phyloP scores from a whole-genome alignment of 2,797 vertebrate genomes.

The Enteromius argenteus region DNA sequence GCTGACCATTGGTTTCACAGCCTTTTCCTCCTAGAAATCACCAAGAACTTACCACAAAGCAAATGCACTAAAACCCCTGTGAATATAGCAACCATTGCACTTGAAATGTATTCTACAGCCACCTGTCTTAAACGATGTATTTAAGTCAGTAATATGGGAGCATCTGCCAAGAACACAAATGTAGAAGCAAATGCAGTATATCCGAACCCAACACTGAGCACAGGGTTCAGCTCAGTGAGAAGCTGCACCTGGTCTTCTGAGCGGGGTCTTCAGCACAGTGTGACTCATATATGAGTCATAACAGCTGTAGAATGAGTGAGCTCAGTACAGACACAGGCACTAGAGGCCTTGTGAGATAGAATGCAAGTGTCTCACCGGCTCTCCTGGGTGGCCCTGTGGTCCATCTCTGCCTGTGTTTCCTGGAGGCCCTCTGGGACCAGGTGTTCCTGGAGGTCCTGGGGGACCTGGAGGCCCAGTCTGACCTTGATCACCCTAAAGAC shows the following conservation, averaged over 20 bases:
- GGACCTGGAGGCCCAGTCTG: slow-evolving; percentile 87
- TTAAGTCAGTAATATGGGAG: not conserved
- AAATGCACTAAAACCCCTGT: not conserved
- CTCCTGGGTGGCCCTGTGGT: slow-evolving; percentile 86
- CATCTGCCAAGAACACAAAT: not conserved
- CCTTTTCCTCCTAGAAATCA: not conserved
- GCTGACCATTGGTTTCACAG: not conserved
- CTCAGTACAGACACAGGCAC: slow-evolving; percentile 22
- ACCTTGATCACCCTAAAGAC: slow-evolving; percentile 89
- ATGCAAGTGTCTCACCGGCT: slow-evolving; percentile 79
- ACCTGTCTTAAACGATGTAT: not conserved
- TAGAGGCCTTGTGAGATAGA: slow-evolving; percentile 22
- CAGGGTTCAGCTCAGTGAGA: slow-evolving; percentile 36
- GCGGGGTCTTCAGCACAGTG: slow-evolving; percentile 22
- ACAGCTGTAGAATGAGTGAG: slow-evolving; percentile 35
- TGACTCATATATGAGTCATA: slow-evolving; percentile 38
- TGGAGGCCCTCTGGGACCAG: slow-evolving; percentile 90
- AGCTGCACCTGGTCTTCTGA: slow-evolving; percentile 49
- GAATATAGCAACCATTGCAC: not conserved
- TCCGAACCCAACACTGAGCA: not conserved
- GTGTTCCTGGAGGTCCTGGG: slow-evolving; percentile 88
- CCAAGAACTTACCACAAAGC: not conserved
- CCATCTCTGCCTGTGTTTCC: slow-evolving; percentile 94
- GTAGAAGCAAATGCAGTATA: slow-evolving; percentile 23
- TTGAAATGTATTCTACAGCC: not conserved